phyloP scores from a whole-genome alignment of 2,888 invertebrate species.

The Eupithecia tripunctaria region DNA sequence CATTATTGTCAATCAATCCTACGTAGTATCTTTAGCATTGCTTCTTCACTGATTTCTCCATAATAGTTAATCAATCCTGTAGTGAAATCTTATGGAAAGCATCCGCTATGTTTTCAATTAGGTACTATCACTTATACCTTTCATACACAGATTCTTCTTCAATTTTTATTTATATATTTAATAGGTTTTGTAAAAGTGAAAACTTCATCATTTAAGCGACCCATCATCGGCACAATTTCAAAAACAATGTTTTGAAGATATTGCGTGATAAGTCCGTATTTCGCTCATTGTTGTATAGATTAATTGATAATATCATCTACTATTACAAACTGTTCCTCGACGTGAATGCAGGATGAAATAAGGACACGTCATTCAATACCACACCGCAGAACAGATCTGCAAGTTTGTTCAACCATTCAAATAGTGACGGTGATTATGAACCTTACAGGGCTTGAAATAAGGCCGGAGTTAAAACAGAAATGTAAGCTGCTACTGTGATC shows the following conservation, averaged over 20 bases:
- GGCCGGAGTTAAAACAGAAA: conserved; percentile 23
- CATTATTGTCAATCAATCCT: not conserved
- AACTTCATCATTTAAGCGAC: not conserved
- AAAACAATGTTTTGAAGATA: not conserved
- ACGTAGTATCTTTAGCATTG: not conserved
- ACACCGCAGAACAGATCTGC: conserved; percentile 56
- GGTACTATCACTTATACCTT: not conserved
- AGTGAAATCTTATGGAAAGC: not conserved
- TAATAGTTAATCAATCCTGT: conserved; percentile 3
- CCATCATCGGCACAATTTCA: not conserved
- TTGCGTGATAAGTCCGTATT: not conserved
- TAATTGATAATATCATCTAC: not conserved
- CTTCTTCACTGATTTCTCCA: conserved; percentile 3
- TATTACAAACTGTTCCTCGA: conserved; percentile 47
- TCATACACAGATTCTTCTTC: no score
- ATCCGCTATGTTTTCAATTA: conserved; percentile 2
- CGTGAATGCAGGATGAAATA: conserved; percentile 53
- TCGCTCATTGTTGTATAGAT: not conserved
- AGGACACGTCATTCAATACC: conserved; percentile 74
- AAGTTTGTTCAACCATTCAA: conserved; percentile 32
- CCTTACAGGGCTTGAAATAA: conserved; percentile 49
- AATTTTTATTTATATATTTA: not conserved
- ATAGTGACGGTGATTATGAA: conserved; percentile 40
- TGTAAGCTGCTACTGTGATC: conserved; percentile 44
- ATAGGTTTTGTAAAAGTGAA: not conserved